Conservation (phyloP, 2,888 invertebrate species). For the Drosophila greeni region DNA sequence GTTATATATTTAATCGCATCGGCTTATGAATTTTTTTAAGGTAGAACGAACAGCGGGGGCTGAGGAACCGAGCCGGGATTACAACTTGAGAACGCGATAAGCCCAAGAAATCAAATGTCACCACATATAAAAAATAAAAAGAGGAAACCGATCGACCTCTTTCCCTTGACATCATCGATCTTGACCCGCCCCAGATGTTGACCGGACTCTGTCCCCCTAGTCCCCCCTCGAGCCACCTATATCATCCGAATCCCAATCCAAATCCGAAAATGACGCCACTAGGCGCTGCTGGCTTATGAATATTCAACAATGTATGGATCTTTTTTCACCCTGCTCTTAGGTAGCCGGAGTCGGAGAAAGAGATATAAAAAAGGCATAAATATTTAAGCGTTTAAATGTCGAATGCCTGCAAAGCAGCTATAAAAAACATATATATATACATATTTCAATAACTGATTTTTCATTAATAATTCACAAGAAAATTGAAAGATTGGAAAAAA, state of each 20-base stretch:
- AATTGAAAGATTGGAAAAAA: conserved; percentile 39
- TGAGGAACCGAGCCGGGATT: conserved; percentile 34
- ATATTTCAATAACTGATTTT: conserved; percentile 66
- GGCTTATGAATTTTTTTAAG: conserved; percentile 28
- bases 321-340: conserved; percentile 28
- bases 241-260: conserved; percentile 37
- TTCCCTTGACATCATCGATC: conserved; percentile 65
- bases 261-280: conserved; percentile 61
- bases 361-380: conserved; percentile 61
- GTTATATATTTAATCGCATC: conserved; percentile 51
- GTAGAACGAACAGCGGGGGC: conserved; percentile 55
- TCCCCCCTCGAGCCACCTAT: neutral
- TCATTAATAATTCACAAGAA: conserved; percentile 67
- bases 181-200: conserved; percentile 67
- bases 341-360: conserved; percentile 43
- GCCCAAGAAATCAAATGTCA: conserved; percentile 62
- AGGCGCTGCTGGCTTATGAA: conserved; percentile 64
- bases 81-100: conserved; percentile 32
- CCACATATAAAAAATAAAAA: conserved; percentile 31
- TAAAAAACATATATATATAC: conserved; percentile 54
- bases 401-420: conserved; percentile 59
- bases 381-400: conserved; percentile 62
- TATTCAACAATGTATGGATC: conserved; percentile 52
- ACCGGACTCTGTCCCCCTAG: conserved; percentile 4
- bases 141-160: conserved; percentile 31